phyloP scores from a whole-genome alignment of 2,113 vertebrate species.

The Ceyx melanurus region DNA sequence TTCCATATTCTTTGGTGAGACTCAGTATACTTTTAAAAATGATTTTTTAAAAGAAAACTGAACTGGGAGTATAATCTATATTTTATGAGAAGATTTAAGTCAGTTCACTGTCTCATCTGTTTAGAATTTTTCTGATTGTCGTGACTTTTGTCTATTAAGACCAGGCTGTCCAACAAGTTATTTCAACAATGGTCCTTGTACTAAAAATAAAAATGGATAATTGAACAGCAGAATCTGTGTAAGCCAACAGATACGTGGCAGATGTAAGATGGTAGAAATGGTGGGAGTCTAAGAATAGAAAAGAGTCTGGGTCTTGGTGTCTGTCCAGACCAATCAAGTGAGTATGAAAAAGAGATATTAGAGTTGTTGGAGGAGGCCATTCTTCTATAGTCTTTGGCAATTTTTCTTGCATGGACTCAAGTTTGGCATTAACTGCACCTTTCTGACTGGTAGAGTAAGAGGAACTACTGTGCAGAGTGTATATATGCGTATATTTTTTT shows the following conservation, averaged over 20 bases:
- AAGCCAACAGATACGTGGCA: slow-evolving; percentile 50
- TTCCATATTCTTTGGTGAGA: neutral
- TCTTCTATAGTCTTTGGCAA: slow-evolving; percentile 27
- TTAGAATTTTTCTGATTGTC: neutral
- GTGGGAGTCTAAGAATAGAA: slow-evolving; percentile 39
- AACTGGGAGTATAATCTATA: neutral
- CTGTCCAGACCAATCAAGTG: neutral
- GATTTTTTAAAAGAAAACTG: neutral
- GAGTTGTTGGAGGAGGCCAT: slow-evolving; percentile 14
- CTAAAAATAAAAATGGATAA: slow-evolving; percentile 44
- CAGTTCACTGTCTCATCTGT: neutral
- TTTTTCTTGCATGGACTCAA: slow-evolving; percentile 14
- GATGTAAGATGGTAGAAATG: slow-evolving; percentile 62
- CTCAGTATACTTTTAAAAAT: neutral
- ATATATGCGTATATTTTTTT: no score
- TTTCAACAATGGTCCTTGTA: neutral
- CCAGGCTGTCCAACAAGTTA: neutral
- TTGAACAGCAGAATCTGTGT: neutral
- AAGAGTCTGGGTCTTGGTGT: neutral
- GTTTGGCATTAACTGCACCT: slow-evolving; percentile 29
- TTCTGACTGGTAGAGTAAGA: slow-evolving; percentile 38
- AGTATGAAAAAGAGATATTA: slow-evolving; percentile 11
- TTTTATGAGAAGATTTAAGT: neutral
- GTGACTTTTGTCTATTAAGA: neutral
- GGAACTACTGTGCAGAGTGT: neutral